Evolutionary conservation across 2,113 vertebrate species (phyloP), one percentile per base, ranked within the genome.

Genomic region (Scortum barcoo): DNA sequence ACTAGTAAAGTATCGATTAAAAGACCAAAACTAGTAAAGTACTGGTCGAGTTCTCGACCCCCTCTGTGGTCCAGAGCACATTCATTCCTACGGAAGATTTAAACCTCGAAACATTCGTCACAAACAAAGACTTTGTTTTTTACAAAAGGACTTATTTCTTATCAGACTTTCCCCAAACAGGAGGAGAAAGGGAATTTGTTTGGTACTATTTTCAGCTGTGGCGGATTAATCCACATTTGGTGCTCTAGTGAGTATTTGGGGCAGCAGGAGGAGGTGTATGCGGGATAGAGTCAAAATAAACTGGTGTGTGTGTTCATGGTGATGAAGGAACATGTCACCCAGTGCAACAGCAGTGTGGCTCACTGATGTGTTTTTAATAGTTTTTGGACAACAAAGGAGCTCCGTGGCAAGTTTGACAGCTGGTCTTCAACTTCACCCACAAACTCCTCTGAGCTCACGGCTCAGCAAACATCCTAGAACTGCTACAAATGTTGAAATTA

Each of bases 401-500:
- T 42, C 40, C 3, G 13, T 13, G 40, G 40, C 40, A 3, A 10
- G 5, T 63, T 22, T 28, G 68, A 58, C 24, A 16, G 26, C 36
- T 7, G 0, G 7, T 4, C 24, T 51, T 48, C 5, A 3, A 9
- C 30, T 42, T 17, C 10, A n/a, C 36, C 7, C 28, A 19, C n/a
- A 72, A 36, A 22, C 76, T 16, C 26, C 22, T 38, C 53, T n/a
- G 24, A 5, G 16, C 20, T 60, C 33, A 7, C 33, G 1, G 20
- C 65, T 14, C 3, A 17, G 16, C 33, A 61, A 24, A 42, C 20
- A 5, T 40, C 54, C 36, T 22, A 22, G 11, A 54, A 5, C 50
- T 36, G 77, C 3, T 72, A 13, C 36, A 72, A 73, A 87, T 12
- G 56, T 60, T 53, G 26, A 69, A 74, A 62, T 38, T 28, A 30